Base-by-base conservation (phyloP, 2,888 invertebrate species). In the Timandra comae region DNA sequence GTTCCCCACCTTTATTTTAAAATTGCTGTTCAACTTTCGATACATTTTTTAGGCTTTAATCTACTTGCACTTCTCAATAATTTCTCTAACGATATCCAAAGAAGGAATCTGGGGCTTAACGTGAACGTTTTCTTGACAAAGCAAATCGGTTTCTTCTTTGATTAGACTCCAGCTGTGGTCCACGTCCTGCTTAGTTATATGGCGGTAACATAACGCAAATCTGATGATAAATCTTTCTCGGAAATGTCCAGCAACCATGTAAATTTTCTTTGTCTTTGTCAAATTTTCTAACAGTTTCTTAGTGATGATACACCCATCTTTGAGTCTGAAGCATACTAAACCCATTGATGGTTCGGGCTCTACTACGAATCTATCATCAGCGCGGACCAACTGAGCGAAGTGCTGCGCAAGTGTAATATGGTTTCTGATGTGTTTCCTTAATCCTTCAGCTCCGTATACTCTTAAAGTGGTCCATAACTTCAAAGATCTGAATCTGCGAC, bases 401-500 rank as follows among this genome's bases (percentile, higher is more conserved):
- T 91, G 82, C 49, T 91, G 86, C 0, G 98, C 97, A 42, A 97
- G 76, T 3, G 70, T 69, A 6, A 94, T 88, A 45, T 94, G 93
- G 35, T 90, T 88, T 33, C 96, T 88, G 12, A 98, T 91, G 60
- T 93, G 90, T 3, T 88, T 88, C 50, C 93, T 91, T 3, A 98
- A 76, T 2, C 95, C 94, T 59, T 92, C 90, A 2, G 91, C 89
- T 0, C 98, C 98, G 52, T 93, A 92, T 35, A 92, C 80, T 44
- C 96, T 88, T 52, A 98, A 78, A 0, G 95, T 95, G 42, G 96
- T 95, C 98, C 98, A 98, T n/a, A 98, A 77, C 72, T 98, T 98
- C 10, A 98, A 76, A 0, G 98, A 90, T 27, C 97, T 89, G 69
- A 98, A 97, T 47, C 96, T 87, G 25, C 97, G 88, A 0, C 96